Base-by-base conservation (phyloP, 2,797 vertebrate genomes). In the Crax fasciolata region DNA sequence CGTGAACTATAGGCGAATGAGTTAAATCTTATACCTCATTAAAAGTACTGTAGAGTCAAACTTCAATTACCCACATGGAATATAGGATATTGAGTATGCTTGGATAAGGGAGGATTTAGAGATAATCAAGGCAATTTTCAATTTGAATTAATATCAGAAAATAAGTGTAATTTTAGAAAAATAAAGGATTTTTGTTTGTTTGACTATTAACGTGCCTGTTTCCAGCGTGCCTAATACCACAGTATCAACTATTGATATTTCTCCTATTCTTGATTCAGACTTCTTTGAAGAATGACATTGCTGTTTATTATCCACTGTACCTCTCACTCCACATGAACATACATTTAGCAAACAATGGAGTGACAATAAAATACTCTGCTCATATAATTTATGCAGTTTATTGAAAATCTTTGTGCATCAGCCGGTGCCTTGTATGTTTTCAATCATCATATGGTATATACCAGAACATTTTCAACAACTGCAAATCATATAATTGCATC, bases 11-110 rank as follows among this genome's bases (percentile, higher is more conserved):
- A 93, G 61, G 81, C 5, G 9, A 96, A 95, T 43, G 77, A 84
- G 84, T 93, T 80, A 95, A 96, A 87, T 74, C 74, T 80, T 94
- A 89, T 11, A 94, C 27, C 71, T 93, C 93, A 93, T 96, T 96
- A 93, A 92, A 94, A 93, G 85, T 4, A 90, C 68, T 27, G 51
- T 74, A 25, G 66, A 94, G 89, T 90, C 94, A 95, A 93, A 89
- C 66, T 79, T 96, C 88, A 94, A 8, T 94, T 90, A 90, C 76
- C 76, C 68, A 86, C 67, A 59, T 59, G 62, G 70, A 94, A 94
- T 84, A 81, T 10, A 48, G 39, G 52, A 78, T 91, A 93, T 46
- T 57, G 84, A 91, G 39, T 44, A 67, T 12, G 27, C 84, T 84
- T 3, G 8, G 89, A 54, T 87, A 93, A 88, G 1, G 0, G 44